These are phyloP conservation scores for Accipiter cooperii DNA, from an alignment of 2,113 vertebrate species.

Conservation along the genomic window DNA sequence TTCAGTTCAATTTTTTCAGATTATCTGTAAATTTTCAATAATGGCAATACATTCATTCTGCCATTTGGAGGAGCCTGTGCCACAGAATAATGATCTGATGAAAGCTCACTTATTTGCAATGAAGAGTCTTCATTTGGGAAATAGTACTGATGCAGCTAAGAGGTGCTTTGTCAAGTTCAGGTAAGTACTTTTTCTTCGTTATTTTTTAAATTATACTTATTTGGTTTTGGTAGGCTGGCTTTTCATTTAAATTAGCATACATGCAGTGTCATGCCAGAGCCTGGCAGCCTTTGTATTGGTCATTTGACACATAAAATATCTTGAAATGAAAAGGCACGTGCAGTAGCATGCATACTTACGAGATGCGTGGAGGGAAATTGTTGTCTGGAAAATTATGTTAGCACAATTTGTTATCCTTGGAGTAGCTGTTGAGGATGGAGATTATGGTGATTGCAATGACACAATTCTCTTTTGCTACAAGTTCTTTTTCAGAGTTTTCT, in stretches of 20 bases:
- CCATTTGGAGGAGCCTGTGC: slow-evolving; percentile 71
- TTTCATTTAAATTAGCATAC: background rate
- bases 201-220: background rate
- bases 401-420: background rate
- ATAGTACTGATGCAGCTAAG: background rate
- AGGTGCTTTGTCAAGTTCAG: background rate
- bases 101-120: slow-evolving; percentile 16
- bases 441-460: background rate
- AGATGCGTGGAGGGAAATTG: background rate
- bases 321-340: background rate
- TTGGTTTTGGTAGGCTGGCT: background rate
- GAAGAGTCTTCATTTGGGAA: slow-evolving; percentile 39
- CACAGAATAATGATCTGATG: slow-evolving; percentile 50
- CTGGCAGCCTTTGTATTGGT: background rate
- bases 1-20: background rate
- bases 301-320: background rate
- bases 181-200: background rate
- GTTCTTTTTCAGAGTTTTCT: background rate
- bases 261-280: background rate
- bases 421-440: background rate
- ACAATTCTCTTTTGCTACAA: background rate
- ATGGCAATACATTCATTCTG: slow-evolving; percentile 61
- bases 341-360: background rate
- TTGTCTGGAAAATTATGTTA: background rate
- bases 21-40: slow-evolving; percentile 18